Evolutionary conservation across 2,113 vertebrate genomes (phyloP).

Genomic region (Mohoua ochrocephala): DNA sequence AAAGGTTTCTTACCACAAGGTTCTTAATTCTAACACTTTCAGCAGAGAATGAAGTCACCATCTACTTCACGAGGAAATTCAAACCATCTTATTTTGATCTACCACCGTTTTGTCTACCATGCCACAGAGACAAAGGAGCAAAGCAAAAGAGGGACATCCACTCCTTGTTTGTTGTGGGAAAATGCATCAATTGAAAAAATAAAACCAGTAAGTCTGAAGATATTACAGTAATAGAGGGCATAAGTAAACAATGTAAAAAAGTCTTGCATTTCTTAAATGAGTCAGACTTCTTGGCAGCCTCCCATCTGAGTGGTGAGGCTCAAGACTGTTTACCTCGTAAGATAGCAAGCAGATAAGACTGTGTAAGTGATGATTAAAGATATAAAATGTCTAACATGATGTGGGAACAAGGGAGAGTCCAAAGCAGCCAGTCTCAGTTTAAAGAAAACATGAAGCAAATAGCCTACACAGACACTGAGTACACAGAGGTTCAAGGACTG

Average conservation of each 20-base stretch:
- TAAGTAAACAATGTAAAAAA: neutral
- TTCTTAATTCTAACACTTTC: neutral
- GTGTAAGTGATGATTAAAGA: neutral
- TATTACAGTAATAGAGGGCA: neutral
- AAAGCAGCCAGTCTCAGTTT: neutral
- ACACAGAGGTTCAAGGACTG: neutral
- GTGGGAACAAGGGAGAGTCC: neutral
- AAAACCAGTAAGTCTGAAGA: neutral
- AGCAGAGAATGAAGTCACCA: neutral
- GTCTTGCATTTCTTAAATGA: neutral
- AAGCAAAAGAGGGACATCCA: neutral
- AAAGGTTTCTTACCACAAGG: neutral
- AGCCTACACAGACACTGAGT: neutral
- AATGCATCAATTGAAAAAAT: neutral
- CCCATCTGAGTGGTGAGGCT: neutral
- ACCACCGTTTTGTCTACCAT: neutral
- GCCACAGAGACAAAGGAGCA: neutral
- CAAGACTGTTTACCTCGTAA: neutral
- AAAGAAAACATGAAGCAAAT: neutral
- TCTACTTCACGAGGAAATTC: neutral
- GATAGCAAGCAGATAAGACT: neutral
- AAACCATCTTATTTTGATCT: neutral
- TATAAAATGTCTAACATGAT: neutral
- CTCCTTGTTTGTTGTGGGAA: neutral
- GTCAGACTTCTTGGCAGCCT: neutral